These are phyloP conservation scores for Phymastichus coffea DNA, from an alignment of 1,140 invertebrate genomes.

Conservation along the genomic window DNA sequence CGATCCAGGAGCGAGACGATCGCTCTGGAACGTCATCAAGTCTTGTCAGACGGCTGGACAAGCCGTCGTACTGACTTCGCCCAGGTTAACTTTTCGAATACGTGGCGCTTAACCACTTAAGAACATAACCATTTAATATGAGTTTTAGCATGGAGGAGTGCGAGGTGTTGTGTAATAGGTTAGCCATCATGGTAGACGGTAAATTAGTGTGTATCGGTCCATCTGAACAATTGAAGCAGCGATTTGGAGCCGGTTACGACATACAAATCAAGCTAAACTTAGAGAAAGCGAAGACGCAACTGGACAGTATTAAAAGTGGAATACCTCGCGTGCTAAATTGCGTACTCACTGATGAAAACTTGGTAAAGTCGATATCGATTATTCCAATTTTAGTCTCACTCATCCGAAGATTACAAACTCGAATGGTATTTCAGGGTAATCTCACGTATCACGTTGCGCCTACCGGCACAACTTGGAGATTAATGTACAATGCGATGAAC, in stretches of 20 bases:
- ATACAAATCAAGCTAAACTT: conserved; percentile 51
- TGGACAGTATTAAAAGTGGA: conserved; percentile 40
- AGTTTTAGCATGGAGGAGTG: conserved; percentile 84
- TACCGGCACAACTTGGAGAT: conserved; percentile 45
- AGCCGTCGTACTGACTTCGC: conserved; percentile 75
- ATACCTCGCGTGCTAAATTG: conserved; percentile 42
- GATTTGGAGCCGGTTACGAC: conserved; percentile 58
- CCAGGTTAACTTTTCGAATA: no score
- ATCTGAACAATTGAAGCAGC: conserved; percentile 67
- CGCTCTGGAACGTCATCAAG: conserved; percentile 74
- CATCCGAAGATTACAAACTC: not conserved
- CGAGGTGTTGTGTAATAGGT: conserved; percentile 80
- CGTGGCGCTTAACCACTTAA: no score
- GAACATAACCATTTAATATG: not conserved
- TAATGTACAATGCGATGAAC: conserved; percentile 50
- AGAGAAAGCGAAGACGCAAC: conserved; percentile 29
- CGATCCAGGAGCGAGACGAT: conserved; percentile 80
- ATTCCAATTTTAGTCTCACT: not conserved
- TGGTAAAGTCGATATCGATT: conserved; percentile 40
- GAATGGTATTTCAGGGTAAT: conserved; percentile 45
- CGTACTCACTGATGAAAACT: conserved; percentile 47
- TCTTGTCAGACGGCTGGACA: conserved; percentile 64
- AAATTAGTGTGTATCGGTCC: conserved; percentile 72
- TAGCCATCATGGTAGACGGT: conserved; percentile 88
- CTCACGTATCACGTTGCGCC: conserved; percentile 51